Evolutionary conservation across 2,888 invertebrate species (phyloP).

Genomic region (Malachius bipustulatus): DNA sequence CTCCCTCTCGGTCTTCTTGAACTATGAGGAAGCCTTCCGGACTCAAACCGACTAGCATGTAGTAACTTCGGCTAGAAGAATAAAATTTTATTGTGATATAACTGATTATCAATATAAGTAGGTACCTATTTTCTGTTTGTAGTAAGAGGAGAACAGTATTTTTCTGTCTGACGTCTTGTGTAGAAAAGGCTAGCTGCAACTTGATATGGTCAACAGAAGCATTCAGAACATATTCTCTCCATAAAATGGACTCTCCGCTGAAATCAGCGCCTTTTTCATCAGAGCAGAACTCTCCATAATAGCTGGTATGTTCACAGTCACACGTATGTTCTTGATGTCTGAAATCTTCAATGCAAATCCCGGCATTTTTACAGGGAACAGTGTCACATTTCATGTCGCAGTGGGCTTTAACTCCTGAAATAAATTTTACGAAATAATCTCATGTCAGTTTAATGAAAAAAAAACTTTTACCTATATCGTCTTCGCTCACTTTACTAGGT

Average conservation of each 20-base stretch:
- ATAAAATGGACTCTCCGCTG: constrained; percentile 72
- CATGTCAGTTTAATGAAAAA: not conserved
- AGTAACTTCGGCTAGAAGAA: constrained; percentile 60
- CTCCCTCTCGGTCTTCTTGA: constrained; percentile 74
- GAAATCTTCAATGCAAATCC: constrained; percentile 81
- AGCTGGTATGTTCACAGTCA: constrained; percentile 80
- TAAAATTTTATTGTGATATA: not conserved
- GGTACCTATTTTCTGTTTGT: constrained; percentile 72
- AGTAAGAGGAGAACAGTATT: constrained; percentile 67
- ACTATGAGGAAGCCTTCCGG: constrained; percentile 73
- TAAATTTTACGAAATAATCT: no score
- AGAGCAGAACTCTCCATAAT: constrained; percentile 76
- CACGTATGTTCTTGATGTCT: constrained; percentile 75
- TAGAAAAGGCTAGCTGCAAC: constrained; percentile 78
- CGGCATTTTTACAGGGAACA: constrained; percentile 77
- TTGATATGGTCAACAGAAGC: constrained; percentile 66
- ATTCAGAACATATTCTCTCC: constrained; percentile 61
- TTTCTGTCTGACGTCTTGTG: constrained; percentile 63
- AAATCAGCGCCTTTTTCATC: constrained; percentile 87
- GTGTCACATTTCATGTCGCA: constrained; percentile 85
- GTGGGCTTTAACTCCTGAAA: constrained; percentile 60
- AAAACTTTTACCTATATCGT: constrained; percentile 45
- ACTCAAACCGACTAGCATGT: constrained; percentile 68
- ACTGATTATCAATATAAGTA: constrained; percentile 9
- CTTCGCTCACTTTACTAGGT: constrained; percentile 55